Percentiles rank a stretch among this genome's conserved stretches.
These are phyloP conservation scores for Nysson spinosus DNA, from an alignment of 2,888 invertebrate genomes.

Conservation along the genomic window DNA sequence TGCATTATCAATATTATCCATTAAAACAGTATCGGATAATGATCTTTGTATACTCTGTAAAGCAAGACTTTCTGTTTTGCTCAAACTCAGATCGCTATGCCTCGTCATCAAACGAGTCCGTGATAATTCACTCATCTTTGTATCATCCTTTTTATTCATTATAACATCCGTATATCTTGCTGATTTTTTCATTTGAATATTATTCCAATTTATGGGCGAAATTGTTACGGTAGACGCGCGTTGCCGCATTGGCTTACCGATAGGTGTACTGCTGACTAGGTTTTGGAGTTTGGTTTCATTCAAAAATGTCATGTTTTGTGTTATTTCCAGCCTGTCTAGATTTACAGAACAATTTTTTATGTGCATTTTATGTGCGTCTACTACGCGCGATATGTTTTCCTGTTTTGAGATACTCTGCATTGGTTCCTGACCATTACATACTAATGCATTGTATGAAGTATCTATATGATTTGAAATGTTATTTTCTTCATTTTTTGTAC, in stretches of 20 bases:
- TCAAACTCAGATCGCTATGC: neutral
- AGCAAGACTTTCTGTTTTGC: neutral
- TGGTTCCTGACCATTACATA: no score
- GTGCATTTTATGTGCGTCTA: no score
- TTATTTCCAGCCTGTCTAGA: slow-evolving; percentile 7
- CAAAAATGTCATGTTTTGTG: neutral
- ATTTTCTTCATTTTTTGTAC: neutral
- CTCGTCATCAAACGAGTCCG: neutral
- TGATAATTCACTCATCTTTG: neutral
- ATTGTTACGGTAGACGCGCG: slow-evolving; percentile 14
- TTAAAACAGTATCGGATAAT: no score
- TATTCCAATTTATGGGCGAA: slow-evolving; percentile 52
- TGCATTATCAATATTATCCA: no score
- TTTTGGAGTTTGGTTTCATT: neutral
- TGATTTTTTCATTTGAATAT: neutral
- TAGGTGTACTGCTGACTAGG: slow-evolving; percentile 59
- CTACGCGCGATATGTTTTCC: no score
- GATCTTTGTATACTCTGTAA: no score
- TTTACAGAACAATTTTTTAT: slow-evolving; percentile 13
- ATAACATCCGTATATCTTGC: neutral
- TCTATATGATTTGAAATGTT: neutral
- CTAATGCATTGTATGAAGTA: neutral
- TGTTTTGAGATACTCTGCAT: no score
- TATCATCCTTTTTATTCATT: neutral
- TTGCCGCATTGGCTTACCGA: slow-evolving; percentile 5